phyloP scores from a whole-genome alignment of 2,888 invertebrate genomes.

The Pediacus dermestoides region DNA sequence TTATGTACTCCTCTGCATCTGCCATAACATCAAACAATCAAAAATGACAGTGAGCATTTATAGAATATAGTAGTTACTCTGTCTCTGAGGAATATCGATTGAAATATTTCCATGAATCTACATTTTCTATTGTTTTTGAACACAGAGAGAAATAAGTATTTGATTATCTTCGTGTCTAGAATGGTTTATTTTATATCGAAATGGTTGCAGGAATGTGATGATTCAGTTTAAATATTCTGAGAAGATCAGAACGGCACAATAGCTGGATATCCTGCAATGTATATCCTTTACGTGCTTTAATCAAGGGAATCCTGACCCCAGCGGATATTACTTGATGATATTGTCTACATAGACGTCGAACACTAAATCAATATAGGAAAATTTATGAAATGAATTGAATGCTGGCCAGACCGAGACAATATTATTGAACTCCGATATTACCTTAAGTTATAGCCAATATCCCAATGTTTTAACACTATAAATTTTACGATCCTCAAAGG shows the following conservation, averaged over 20 bases:
- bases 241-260: conserved; percentile 34
- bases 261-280: conserved; percentile 36
- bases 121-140: too few relatives aligned
- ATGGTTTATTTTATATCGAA: too few relatives aligned
- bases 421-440: conserved; percentile 28
- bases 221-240: conserved; percentile 12
- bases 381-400: conserved; percentile 33
- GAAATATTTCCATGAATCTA: too few relatives aligned
- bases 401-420: conserved; percentile 29
- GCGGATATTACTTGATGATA: conserved; percentile 43
- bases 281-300: conserved; percentile 46
- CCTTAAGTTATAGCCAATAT: conserved; percentile 31
- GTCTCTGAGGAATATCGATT: too few relatives aligned
- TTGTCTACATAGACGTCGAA: conserved; percentile 36
- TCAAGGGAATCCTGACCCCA: conserved; percentile 38
- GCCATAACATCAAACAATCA: too few relatives aligned
- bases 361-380: conserved; percentile 38
- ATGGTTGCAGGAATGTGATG: too few relatives aligned
- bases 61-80: too few relatives aligned
- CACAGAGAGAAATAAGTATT: too few relatives aligned
- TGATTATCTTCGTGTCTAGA: too few relatives aligned
- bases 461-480: conserved; percentile 29
- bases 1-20: too few relatives aligned
- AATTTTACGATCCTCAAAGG: conserved; percentile 29
- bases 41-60: too few relatives aligned